Evolutionary conservation across 1,140 invertebrate species (phyloP), one percentile per base, ranked within the genome.

Genomic region (Diabrotica virgifera): DNA sequence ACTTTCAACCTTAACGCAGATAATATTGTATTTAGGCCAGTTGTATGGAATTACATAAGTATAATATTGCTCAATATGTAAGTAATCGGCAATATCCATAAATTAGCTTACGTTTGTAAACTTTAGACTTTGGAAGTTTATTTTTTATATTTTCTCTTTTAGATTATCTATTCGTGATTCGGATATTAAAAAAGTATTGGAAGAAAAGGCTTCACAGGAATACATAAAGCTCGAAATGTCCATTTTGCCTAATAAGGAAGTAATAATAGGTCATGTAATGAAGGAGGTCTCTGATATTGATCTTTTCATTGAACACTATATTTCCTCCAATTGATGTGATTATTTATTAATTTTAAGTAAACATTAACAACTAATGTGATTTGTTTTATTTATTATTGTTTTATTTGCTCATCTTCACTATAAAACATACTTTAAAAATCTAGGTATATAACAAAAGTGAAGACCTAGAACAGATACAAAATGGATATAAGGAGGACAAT

Each of bases 11-110:
- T 87, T 38, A 81, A 80, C 71, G 80, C 86, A 5, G 77, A 84
- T 67, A 87, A 86, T 72, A 83, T 87, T 13, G 82, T 82, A 70
- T 85, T 85, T 65, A 84, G 84, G 66, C 82, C 82, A 0, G 72
- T 80, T 36, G 79, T 85, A 63, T 85, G 84, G 84, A 83, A 77
- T 64, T 73, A 85, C 56, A 82, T 85, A 53, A 80, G 80, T 7
- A 74, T 85, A 58, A 76, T 85, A 24, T 77, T 85, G 66, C 78
- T 85, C 51, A 80, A 82, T 67, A 77, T 85, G 67, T 77, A 72
- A 70, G 68, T 67, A 57, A 4, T 55, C 11, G n/a, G n/a, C n/a
- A 10, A n/a, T 36, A 12, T 46, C 2, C 14, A 14, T 56, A 36
- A 12, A 57, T n/a, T 53, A 11, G 5, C 36, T 53, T 52, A 24